These are phyloP conservation scores for Delia radicum DNA, from an alignment of 1,140 invertebrate species.

Conservation along the genomic window DNA sequence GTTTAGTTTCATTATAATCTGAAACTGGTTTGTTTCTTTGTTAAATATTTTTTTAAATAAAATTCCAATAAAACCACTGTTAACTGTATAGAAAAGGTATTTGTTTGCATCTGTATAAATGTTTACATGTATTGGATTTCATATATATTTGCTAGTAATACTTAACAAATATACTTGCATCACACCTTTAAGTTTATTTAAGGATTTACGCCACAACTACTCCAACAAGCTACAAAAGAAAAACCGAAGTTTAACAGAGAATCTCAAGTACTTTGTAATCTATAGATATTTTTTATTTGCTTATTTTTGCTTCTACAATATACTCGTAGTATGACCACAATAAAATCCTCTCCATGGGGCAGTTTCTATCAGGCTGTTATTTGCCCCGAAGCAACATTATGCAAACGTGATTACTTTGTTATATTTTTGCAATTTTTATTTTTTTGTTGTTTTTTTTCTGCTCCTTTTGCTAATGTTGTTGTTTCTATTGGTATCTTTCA, in stretches of 20 bases:
- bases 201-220: background rate
- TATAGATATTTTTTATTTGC: background rate
- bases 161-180: slow-evolving; percentile 14
- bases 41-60: too few relatives aligned
- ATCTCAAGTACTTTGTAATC: background rate
- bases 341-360: background rate
- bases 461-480: background rate
- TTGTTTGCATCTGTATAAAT: too few relatives aligned
- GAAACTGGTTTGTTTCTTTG: too few relatives aligned
- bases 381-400: slow-evolving; percentile 10
- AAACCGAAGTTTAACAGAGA: background rate
- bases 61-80: too few relatives aligned
- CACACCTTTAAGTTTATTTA: slow-evolving; percentile 18
- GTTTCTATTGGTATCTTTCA: background rate
- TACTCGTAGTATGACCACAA: background rate
- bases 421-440: background rate
- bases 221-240: background rate
- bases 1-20: too few relatives aligned
- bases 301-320: background rate
- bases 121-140: too few relatives aligned
- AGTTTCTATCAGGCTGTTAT: background rate
- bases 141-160: background rate
- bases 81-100: too few relatives aligned
- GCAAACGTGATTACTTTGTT: slow-evolving; percentile 16
- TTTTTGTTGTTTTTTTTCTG: background rate